Evolutionary conservation across 2,888 invertebrate genomes (phyloP), one percentile per base, ranked within the genome.

Genomic region (Drosophila demipolita): DNA sequence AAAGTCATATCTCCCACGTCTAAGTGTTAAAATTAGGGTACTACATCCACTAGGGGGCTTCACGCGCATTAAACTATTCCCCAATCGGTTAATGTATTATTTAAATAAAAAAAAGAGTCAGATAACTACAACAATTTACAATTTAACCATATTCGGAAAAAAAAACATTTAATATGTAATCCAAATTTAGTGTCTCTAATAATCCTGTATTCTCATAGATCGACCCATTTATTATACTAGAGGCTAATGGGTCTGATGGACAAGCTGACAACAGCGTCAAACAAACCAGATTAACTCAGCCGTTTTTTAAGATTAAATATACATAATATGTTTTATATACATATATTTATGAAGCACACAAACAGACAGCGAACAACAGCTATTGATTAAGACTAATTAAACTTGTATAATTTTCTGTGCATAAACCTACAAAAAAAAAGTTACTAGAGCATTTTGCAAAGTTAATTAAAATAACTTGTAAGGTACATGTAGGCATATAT

Each of bases 261-360:
- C 60, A 8, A 23, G 35, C 15, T 50, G 35, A 49, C 59, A 49
- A 36, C 59, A 49, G 63, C 20, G 15, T 9, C 54, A 2, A 29
- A 32, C 20, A 66, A 35, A n/a, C 23, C 9, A 32, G 42, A 52
- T 66, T 66, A 35, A 32, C 33, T 65, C 50, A 35, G 26, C 15
- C 29, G 26, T 17, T 26, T 33, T 12, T 45, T 42, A 48, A 48
- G 35, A 60, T 45, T 15, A 26, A 45, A 61, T n/a, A 35, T 48
- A 23, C 20, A 36, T 60, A n/a, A 8, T 4, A 23, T 12, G 3
- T 33, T 33, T 48, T n/a, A 12, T n/a, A n/a, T 8, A 26, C 17
- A 23, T 45, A 45, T 17, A 20, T 17, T 29, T 29, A 23, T 23
- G 23, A 6, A 12, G 20, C 29, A 17, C 11, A 17, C 42, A 23